These are phyloP conservation scores for Urocyon cinereoargenteus DNA, from an alignment of 2,797 vertebrate genomes.

Conservation along the genomic window DNA sequence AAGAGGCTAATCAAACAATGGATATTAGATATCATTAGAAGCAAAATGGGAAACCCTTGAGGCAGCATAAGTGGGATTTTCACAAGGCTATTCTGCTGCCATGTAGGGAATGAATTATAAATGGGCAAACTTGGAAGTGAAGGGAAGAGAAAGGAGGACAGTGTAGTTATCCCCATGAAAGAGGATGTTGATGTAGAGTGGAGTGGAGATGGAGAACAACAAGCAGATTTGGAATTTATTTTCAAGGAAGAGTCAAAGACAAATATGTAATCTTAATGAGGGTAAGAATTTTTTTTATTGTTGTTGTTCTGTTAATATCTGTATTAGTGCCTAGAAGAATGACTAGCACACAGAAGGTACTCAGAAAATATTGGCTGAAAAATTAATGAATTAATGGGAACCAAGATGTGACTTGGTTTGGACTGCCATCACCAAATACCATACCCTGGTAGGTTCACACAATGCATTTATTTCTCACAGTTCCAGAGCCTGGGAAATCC, in stretches of 20 bases:
- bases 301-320: not conserved
- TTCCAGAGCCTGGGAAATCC: not conserved
- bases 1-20: not conserved
- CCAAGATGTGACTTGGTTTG: not conserved
- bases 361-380: not conserved
- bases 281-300: not conserved
- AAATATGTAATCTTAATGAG: not conserved
- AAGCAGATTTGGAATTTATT: not conserved
- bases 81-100: not conserved
- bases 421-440: not conserved
- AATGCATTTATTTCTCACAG: not conserved
- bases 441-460: not conserved
- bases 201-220: not conserved
- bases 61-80: not conserved
- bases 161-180: not conserved
- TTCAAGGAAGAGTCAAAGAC: not conserved
- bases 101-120: not conserved
- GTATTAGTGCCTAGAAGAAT: not conserved
- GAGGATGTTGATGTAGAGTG: not conserved
- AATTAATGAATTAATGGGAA: not conserved
- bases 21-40: not conserved
- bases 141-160: not conserved
- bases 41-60: not conserved
- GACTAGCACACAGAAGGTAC: not conserved
- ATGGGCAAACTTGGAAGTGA: fast-evolving